These are phyloP conservation scores for Rhagonycha lutea DNA, from an alignment of 2,888 invertebrate species.

Conservation along the genomic window DNA sequence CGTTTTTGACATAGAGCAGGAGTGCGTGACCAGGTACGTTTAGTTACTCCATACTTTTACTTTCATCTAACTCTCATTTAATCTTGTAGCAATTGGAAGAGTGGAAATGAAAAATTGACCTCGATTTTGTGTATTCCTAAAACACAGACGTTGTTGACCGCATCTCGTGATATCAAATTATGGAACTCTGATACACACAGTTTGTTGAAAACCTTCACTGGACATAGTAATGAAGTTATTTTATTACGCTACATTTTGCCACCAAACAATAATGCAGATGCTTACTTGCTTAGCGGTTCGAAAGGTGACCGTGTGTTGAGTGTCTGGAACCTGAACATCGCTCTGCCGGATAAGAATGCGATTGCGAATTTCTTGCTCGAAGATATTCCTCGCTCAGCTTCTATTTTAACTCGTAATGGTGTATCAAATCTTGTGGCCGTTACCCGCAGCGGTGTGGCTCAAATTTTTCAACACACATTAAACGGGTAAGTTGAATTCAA, in stretches of 20 bases:
- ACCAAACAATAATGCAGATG: slow-evolving; percentile 39
- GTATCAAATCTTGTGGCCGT: slow-evolving; percentile 58
- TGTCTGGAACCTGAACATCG: slow-evolving; percentile 57
- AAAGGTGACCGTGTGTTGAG: slow-evolving; percentile 56
- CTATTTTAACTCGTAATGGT: slow-evolving; percentile 59
- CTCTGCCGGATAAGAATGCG: slow-evolving; percentile 56
- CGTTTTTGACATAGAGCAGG: background rate
- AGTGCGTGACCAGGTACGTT: slow-evolving; percentile 56
- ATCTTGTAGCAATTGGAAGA: slow-evolving; percentile 69
- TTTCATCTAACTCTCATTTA: background rate
- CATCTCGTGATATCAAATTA: slow-evolving; percentile 60
- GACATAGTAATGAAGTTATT: slow-evolving; percentile 65
- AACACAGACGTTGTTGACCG: slow-evolving; percentile 51
- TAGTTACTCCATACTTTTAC: slow-evolving; percentile 4
- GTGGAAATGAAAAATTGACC: slow-evolving; percentile 61
- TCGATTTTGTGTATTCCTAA: slow-evolving; percentile 65
- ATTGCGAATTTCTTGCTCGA: slow-evolving; percentile 69
- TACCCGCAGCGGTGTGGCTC: slow-evolving; percentile 77
- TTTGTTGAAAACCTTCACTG: slow-evolving; percentile 65
- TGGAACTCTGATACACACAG: slow-evolving; percentile 66
- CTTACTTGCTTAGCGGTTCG: slow-evolving; percentile 57
- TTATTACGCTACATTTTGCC: slow-evolving; percentile 53
- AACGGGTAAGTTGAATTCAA: slow-evolving; percentile 65
- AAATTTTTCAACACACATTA: slow-evolving; percentile 75
- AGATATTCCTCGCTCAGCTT: slow-evolving; percentile 65